A percentile compares a stretch with the other conserved stretches of the same genome.
These are phyloP conservation scores for Percopsis transmontana DNA, from an alignment of 2,113 vertebrate genomes.

Conservation along the genomic window DNA sequence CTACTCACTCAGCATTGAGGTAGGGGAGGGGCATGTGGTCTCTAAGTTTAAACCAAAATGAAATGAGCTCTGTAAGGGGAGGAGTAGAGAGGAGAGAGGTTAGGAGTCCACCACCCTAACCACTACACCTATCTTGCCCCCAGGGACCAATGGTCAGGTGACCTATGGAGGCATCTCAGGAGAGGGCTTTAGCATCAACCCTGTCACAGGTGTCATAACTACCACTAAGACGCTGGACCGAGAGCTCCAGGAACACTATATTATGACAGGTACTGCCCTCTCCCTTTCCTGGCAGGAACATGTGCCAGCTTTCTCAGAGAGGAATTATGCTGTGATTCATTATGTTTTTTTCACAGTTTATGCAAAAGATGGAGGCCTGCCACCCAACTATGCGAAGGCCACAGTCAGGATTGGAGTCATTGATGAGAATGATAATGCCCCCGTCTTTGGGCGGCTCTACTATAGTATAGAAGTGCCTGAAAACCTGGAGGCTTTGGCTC, in stretches of 20 bases:
- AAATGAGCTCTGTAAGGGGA: no score
- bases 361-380: conserved; percentile 87
- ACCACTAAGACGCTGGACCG: conserved; percentile 83
- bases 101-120: no score
- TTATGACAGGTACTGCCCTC: conserved; percentile 80
- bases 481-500: conserved; percentile 81
- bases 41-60: no score
- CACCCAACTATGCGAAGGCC: conserved; percentile 85
- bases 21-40: no score
- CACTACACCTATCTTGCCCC: conserved; percentile 13
- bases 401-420: conserved; percentile 81
- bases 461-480: conserved; percentile 89
- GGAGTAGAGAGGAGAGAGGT: no score
- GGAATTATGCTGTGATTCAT: background rate
- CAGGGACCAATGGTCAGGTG: conserved; percentile 87
- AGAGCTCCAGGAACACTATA: conserved; percentile 84
- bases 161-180: conserved; percentile 84
- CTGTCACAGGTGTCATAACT: conserved; percentile 84
- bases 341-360: conserved; percentile 80
- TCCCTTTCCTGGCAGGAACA: background rate
- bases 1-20: no score
- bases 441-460: conserved; percentile 82
- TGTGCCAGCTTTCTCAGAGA: background rate
- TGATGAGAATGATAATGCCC: conserved; percentile 91
- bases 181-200: conserved; percentile 84